Evolutionary conservation across 2,113 vertebrate genomes (phyloP).

Genomic region (Anhinga anhinga): DNA sequence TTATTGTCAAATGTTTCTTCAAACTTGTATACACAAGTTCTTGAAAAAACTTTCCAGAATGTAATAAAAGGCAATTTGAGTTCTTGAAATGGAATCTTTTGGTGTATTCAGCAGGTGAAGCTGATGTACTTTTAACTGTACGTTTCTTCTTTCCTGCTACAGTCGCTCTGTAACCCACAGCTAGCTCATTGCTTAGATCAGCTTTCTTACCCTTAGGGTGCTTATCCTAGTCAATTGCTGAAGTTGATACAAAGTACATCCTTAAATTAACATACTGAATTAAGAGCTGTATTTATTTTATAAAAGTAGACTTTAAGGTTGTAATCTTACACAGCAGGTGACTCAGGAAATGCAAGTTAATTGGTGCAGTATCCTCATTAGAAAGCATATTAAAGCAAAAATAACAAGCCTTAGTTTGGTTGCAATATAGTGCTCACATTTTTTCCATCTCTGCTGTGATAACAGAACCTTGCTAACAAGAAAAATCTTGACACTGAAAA

Average conservation of each 20-base stretch:
- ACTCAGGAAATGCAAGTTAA: neutral
- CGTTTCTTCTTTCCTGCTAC: neutral
- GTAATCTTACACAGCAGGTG: neutral
- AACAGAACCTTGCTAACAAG: neutral
- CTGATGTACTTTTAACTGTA: neutral
- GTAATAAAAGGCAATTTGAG: constrained; percentile 49
- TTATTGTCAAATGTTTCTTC: neutral
- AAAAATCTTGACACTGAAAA: neutral
- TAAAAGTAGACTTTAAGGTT: neutral
- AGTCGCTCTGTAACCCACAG: neutral
- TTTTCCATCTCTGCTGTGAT: neutral
- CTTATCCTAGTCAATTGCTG: neutral
- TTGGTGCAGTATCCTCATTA: neutral
- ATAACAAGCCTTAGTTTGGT: neutral
- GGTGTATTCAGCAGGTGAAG: constrained; percentile 17
- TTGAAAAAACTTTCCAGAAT: neutral
- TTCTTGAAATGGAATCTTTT: neutral
- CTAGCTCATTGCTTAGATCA: neutral
- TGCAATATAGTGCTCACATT: neutral
- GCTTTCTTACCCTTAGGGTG: neutral
- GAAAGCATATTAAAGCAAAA: neutral
- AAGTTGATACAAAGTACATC: neutral
- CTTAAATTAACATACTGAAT: neutral
- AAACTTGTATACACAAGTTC: neutral
- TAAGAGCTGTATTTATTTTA: neutral